phyloP scores from a whole-genome alignment of 2,113 vertebrate species.

The Calonectris borealis region DNA sequence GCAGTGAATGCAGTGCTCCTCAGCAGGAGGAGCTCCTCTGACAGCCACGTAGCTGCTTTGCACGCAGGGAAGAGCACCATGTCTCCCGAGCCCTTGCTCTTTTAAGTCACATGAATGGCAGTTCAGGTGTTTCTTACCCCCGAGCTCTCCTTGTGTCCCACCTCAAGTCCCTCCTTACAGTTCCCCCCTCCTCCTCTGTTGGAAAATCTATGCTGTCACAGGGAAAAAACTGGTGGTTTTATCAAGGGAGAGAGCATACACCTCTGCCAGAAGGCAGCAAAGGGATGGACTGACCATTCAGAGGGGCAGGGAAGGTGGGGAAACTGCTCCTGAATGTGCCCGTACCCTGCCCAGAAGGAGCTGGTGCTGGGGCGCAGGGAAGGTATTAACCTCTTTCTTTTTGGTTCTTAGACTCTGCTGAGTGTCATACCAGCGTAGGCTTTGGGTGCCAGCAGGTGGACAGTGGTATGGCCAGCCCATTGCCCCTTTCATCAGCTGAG shows the following conservation, averaged over 20 bases:
- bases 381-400: background rate
- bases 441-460: background rate
- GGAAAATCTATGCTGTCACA: background rate
- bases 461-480: background rate
- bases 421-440: rapidly evolving
- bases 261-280: background rate
- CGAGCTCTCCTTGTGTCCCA: background rate
- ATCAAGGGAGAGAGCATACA: background rate
- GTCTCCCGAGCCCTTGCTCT: rapidly evolving
- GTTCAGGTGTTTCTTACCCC: background rate
- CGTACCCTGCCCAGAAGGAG: background rate
- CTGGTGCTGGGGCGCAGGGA: background rate
- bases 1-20: too few species aligned
- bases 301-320: background rate
- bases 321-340: background rate
- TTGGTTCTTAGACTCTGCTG: background rate
- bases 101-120: background rate
- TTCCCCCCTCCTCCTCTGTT: background rate
- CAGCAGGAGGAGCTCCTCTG: background rate
- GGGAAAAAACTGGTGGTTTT: background rate
- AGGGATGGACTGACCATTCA: background rate
- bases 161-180: background rate
- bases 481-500: background rate
- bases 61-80: rapidly evolving
- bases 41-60: background rate